A percentile compares a stretch with the other conserved stretches of the same genome.
Evolutionary conservation across 1,140 invertebrate species (phyloP).

Genomic region (Heliconius eleuchia): DNA sequence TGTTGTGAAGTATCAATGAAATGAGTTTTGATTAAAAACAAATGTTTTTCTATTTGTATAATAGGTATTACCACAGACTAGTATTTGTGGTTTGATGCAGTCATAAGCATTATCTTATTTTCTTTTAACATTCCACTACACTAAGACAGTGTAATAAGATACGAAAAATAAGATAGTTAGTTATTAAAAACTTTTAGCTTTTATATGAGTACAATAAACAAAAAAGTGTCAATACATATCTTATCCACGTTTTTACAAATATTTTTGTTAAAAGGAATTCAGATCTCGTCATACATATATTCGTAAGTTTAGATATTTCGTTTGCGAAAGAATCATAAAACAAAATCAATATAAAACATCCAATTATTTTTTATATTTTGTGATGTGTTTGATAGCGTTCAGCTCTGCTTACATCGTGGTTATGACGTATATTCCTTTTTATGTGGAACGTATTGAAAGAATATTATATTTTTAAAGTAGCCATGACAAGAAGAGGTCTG

Average conservation of each 20-base stretch:
- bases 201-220: no score
- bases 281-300: not conserved
- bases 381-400: not conserved
- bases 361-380: conserved; percentile 13
- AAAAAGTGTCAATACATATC: no score
- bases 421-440: conserved; percentile 25
- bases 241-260: not conserved
- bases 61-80: not conserved
- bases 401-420: not conserved
- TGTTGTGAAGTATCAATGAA: not conserved
- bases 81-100: no score
- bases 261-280: not conserved
- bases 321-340: not conserved
- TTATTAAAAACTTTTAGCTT: no score
- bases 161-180: no score
- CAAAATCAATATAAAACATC: not conserved
- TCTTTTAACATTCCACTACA: no score
- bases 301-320: not conserved
- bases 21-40: not conserved
- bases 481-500: conserved; percentile 38
- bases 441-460: conserved; percentile 30
- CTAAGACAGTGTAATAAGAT: no score
- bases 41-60: not conserved
- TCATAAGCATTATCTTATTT: no score
- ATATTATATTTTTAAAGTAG: conserved; percentile 40